A percentile compares a stretch with the other conserved stretches of the same genome.
phyloP scores from a whole-genome alignment of 2,113 vertebrate species.

The Columba livia region DNA sequence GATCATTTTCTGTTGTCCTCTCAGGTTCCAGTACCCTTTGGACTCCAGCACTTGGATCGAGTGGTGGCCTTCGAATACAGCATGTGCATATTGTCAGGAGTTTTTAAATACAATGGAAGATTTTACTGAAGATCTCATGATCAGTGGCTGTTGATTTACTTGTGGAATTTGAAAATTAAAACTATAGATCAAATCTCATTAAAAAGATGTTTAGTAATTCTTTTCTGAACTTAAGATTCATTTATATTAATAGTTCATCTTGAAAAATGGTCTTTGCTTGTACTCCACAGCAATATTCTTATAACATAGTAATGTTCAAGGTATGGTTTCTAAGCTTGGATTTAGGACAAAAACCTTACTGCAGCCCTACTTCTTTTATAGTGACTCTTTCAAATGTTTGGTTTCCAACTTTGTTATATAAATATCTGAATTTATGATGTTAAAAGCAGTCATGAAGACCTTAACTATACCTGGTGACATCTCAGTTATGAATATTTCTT shows the following conservation, averaged over 20 bases:
- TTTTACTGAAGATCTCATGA: constrained; percentile 74
- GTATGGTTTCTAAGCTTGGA: neutral
- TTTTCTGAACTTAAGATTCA: neutral
- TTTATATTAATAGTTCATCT: neutral
- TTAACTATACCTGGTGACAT: neutral
- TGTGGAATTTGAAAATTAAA: neutral
- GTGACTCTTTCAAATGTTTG: neutral
- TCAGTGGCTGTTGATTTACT: constrained; percentile 69
- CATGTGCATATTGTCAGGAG: constrained; percentile 61
- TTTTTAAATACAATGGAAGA: constrained; percentile 67
- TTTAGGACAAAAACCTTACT: neutral
- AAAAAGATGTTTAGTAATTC: neutral
- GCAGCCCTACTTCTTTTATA: neutral
- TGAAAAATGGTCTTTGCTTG: constrained; percentile 4
- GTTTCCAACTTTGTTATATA: neutral
- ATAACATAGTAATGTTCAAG: neutral
- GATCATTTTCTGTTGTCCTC: neutral
- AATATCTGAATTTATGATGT: neutral
- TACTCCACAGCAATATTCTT: neutral
- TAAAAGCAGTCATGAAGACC: neutral
- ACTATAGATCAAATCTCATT: neutral
- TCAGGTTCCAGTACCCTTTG: constrained; percentile 88
- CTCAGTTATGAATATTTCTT: neutral
- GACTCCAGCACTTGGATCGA: constrained; percentile 87
- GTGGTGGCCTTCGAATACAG: constrained; percentile 77